Base-by-base conservation (phyloP, 2,888 invertebrate genomes). In the Aspidapion aeneum region DNA sequence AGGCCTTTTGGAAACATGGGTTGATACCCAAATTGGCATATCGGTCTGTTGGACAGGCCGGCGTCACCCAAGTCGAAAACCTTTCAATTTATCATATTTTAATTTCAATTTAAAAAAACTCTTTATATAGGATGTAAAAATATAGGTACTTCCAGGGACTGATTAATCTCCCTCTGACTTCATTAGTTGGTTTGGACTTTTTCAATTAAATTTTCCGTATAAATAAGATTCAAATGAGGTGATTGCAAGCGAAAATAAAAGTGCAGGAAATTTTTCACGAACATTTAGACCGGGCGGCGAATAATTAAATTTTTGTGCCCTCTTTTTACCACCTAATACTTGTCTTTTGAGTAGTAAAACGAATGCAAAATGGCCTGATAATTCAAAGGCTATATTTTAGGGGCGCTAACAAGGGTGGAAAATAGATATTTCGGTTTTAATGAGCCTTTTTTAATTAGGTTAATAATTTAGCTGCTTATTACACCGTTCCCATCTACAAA, bases 351-450 rank as follows among this genome's bases (percentile, higher is more conserved):
- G 52, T n/a, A 5, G 7, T 52, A 52, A 52, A 35, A 35, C 12
- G 35, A 35, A 35, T 35, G 52, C 52, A 19, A 52, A 52, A 17
- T 17, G 52, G 49, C 18, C 52, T 19, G 52, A 52, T 52, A 52
- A 52, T 52, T 35, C 35, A 35, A 35, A 35, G 35, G 35, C 35
- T 35, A 35, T 35, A 35, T 35, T 35, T 35, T 35, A 35, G 12
- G 35, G 35, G 12, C 12, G 52, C n/a, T 52, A 52, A 52, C 52
- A 52, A 52, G 52, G 52, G 52, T 52, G 52, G 52, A 52, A 52
- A 52, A 52, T 52, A 19, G 52, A 52, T 52, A 19, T 52, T 19
- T 35, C 12, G 35, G 35, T 35, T 35, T 35, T 35, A 35, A 35
- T 35, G 35, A 35, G 35, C 12, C 12, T 35, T 35, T 35, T 35